These are phyloP conservation scores for Hypomecis atomaria DNA, from an alignment of 2,888 invertebrate genomes.

Conservation along the genomic window DNA sequence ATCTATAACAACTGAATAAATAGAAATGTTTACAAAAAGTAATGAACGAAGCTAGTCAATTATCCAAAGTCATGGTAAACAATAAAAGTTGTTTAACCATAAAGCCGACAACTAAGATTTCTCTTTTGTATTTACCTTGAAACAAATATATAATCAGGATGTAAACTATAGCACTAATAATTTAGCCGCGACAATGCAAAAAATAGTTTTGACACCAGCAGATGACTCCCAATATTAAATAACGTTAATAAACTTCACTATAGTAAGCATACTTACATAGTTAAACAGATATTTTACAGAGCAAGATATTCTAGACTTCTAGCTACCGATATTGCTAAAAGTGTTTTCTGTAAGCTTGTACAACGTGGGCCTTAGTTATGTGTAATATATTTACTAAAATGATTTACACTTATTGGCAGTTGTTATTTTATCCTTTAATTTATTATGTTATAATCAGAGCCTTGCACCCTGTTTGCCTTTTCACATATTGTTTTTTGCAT, in stretches of 20 bases:
- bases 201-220: neutral
- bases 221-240: neutral
- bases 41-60: too few species aligned
- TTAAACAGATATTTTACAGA: constrained; percentile 26
- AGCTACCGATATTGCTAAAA: constrained; percentile 23
- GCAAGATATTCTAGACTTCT: constrained; percentile 19
- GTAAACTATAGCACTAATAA: neutral
- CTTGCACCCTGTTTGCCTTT: constrained; percentile 1
- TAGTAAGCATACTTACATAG: constrained; percentile 14
- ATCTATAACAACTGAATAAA: too few species aligned
- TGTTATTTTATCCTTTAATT: too few species aligned
- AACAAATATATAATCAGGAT: too few species aligned
- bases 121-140: too few species aligned
- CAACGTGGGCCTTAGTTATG: constrained; percentile 1
- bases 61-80: too few species aligned
- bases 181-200: neutral
- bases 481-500: neutral
- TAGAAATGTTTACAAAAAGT: too few species aligned
- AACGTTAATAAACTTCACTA: constrained; percentile 6
- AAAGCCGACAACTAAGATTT: too few species aligned
- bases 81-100: too few species aligned
- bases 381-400: neutral
- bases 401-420: too few species aligned
- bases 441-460: neutral
- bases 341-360: constrained; percentile 27